These are phyloP conservation scores for Umimayanthus chanpuru DNA, from an alignment of 92 coral and sea anemone species.

Conservation along the genomic window DNA sequence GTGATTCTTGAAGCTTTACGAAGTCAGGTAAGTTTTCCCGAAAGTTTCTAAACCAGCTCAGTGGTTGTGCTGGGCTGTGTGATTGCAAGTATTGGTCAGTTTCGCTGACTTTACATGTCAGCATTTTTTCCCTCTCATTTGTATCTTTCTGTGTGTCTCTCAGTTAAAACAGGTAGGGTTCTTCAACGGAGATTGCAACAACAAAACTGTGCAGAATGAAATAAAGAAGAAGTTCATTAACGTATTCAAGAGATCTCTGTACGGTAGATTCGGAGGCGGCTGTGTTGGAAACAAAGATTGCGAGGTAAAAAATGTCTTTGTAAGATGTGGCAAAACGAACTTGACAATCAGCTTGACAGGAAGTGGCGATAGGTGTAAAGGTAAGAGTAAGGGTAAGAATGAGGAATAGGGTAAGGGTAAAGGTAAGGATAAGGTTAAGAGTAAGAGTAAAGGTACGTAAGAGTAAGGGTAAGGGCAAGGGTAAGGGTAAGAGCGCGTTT, in stretches of 20 bases:
- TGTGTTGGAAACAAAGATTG: conserved; percentile 3
- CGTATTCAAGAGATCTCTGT: not conserved
- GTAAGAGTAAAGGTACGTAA: too few relatives aligned
- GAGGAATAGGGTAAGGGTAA: too few relatives aligned
- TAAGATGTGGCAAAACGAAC: conserved; percentile 19
- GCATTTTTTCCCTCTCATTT: too few relatives aligned
- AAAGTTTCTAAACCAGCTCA: too few relatives aligned
- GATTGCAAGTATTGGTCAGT: not conserved
- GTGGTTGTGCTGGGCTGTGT: not conserved
- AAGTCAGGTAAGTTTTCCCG: conserved; percentile 72
- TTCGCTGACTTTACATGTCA: not conserved
- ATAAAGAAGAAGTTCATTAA: conserved; percentile 8
- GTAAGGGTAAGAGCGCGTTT: too few relatives aligned
- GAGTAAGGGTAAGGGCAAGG: too few relatives aligned
- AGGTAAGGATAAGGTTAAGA: too few relatives aligned
- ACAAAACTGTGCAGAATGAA: too few relatives aligned
- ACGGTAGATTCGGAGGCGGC: not conserved
- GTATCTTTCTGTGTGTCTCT: too few relatives aligned
- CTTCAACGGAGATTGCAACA: conserved; percentile 21
- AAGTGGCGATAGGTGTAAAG: conserved; percentile 2
- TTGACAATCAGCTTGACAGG: not conserved
- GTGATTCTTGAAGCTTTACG: conserved; percentile 71
- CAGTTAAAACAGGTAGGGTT: too few relatives aligned
- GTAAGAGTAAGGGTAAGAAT: too few relatives aligned
- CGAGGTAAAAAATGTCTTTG: not conserved